Conservation (phyloP, 1,140 invertebrate species). For the Danaus plexippus region DNA sequence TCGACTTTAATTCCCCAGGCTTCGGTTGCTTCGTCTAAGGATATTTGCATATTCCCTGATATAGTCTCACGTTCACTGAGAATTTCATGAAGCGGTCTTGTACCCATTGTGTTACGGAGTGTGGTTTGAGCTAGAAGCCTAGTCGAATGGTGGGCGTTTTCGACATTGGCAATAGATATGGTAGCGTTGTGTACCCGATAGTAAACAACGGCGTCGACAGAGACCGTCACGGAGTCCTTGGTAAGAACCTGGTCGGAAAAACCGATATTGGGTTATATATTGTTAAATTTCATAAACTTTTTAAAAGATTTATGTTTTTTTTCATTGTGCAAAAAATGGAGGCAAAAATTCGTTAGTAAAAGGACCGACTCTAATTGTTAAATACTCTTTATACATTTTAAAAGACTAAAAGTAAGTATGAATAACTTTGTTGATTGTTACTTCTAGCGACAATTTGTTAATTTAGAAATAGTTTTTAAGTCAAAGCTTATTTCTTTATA, state of each 20-base stretch:
- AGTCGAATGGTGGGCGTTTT: conserved; percentile 95
- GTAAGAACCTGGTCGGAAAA: conserved; percentile 82
- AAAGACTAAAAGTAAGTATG: too few relatives aligned
- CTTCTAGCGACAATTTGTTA: too few relatives aligned
- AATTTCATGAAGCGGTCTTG: conserved; percentile 94
- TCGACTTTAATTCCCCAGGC: conserved; percentile 98
- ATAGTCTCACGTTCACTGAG: conserved; percentile 95
- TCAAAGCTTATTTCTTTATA: too few relatives aligned
- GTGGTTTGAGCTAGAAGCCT: conserved; percentile 91
- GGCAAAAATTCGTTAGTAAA: too few relatives aligned
- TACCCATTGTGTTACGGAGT: conserved; percentile 95
- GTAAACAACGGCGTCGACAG: conserved; percentile 95
- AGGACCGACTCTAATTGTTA: too few relatives aligned
- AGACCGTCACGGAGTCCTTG: conserved; percentile 95
- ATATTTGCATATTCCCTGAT: conserved; percentile 87
- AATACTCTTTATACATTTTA: too few relatives aligned
- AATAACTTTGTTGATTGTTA: too few relatives aligned
- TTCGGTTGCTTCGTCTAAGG: conserved; percentile 93
- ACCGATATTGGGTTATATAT: background rate
- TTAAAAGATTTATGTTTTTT: too few relatives aligned
- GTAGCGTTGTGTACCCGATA: conserved; percentile 96
- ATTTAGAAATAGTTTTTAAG: too few relatives aligned
- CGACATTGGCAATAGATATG: conserved; percentile 96
- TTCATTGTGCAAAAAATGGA: too few relatives aligned
- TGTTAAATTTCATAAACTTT: too few relatives aligned